These are phyloP conservation scores for Todus mexicanus DNA, from an alignment of 2,797 vertebrate species.

Conservation along the genomic window DNA sequence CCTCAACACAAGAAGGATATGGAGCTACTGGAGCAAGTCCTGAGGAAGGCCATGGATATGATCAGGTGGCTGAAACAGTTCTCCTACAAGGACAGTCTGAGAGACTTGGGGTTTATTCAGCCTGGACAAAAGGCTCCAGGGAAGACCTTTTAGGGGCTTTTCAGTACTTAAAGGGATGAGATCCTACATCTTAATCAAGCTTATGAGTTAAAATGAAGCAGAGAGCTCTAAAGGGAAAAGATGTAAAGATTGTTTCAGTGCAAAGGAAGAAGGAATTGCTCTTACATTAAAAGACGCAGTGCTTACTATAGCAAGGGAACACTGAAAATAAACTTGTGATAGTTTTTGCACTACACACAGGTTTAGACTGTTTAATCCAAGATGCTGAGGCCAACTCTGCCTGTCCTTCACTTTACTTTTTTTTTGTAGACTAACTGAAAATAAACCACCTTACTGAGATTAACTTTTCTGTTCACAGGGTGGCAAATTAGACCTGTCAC, in stretches of 20 bases:
- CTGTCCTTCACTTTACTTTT: neutral
- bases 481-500: neutral
- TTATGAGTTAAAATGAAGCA: neutral
- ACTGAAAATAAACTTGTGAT: constrained; percentile 22
- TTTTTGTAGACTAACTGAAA: neutral
- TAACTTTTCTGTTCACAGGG: constrained; percentile 27
- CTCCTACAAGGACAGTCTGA: too few species aligned
- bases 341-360: neutral
- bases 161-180: neutral
- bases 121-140: neutral
- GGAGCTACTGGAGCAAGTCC: too few species aligned
- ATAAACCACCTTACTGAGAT: neutral
- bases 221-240: neutral
- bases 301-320: neutral
- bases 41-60: too few species aligned
- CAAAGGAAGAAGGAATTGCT: neutral
- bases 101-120: too few species aligned
- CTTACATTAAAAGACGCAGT: neutral
- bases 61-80: too few species aligned
- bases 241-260: neutral
- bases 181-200: neutral
- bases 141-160: neutral
- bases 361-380: neutral
- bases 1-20: too few species aligned
- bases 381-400: neutral